Conservation (phyloP, 2,797 vertebrate species). For the Myripristis murdjan region DNA sequence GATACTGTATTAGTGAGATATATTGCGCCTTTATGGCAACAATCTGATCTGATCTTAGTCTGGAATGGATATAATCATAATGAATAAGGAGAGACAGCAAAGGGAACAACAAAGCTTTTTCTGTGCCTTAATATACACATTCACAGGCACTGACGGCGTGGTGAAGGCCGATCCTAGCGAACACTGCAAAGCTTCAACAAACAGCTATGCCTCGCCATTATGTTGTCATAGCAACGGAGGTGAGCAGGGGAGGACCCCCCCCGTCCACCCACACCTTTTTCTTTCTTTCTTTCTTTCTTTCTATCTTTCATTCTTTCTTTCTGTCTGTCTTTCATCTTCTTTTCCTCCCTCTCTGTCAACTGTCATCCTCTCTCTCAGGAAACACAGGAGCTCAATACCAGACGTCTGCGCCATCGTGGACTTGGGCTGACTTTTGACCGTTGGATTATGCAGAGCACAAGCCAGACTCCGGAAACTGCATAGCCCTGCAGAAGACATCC, state of each 20-base stretch:
- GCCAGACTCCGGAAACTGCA: not conserved
- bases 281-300: not conserved
- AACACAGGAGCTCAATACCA: not conserved
- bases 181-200: slow-evolving; percentile 13
- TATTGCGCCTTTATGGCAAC: slow-evolving; percentile 21
- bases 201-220: slow-evolving; percentile 39
- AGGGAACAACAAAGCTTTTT: slow-evolving; percentile 5
- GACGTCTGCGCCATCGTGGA: not conserved
- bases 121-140: slow-evolving; percentile 17
- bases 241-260: slow-evolving; percentile 20
- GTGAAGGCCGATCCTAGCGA: slow-evolving; percentile 35
- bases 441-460: slow-evolving; percentile 8
- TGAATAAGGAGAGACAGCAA: slow-evolving; percentile 19
- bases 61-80: slow-evolving; percentile 14
- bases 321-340: not conserved
- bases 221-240: slow-evolving; percentile 60
- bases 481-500: not conserved
- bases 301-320: not conserved
- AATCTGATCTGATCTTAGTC: slow-evolving; percentile 22
- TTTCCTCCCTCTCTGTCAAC: not conserved
- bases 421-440: slow-evolving; percentile 5
- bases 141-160: slow-evolving; percentile 37
- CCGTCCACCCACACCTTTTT: slow-evolving; percentile 18
- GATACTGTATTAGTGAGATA: not conserved
- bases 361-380: not conserved